A percentile compares a stretch with the other conserved stretches of the same genome.
Conservation (phyloP, 2,113 vertebrate species). For the Sapayoa aenigma region DNA sequence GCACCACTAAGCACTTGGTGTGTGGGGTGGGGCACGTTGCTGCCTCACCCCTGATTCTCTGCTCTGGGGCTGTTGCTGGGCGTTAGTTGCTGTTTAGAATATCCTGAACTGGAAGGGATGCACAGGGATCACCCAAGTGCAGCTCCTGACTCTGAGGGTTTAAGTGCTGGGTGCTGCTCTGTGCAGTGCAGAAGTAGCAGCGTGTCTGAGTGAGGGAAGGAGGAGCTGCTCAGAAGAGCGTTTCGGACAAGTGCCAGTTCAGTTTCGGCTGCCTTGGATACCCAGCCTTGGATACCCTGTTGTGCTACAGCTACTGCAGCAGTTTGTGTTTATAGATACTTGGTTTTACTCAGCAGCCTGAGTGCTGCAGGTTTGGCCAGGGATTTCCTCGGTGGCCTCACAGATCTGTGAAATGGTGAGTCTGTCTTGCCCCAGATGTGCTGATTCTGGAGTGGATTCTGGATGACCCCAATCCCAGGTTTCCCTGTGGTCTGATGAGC, state of each 20-base stretch:
- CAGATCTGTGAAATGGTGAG: not conserved
- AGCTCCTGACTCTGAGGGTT: not conserved
- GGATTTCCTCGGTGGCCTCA: not conserved
- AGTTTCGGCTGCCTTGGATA: not conserved
- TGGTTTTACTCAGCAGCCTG: not conserved
- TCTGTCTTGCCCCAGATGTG: not conserved
- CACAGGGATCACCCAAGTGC: not conserved
- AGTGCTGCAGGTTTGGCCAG: not conserved
- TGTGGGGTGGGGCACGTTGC: not conserved
- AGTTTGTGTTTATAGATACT: not conserved
- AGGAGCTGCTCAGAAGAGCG: not conserved
- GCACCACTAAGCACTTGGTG: rapidly evolving
- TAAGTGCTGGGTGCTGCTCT: not conserved
- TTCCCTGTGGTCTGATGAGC: not conserved
- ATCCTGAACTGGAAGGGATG: not conserved
- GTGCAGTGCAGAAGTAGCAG: not conserved
- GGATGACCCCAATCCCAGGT: not conserved
- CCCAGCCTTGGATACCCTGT: not conserved
- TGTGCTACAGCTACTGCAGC: not conserved
- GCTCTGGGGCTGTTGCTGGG: not conserved
- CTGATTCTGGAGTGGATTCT: not conserved
- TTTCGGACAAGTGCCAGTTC: not conserved
- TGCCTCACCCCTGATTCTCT: not conserved
- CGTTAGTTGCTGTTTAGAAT: not conserved
- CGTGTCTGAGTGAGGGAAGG: not conserved